Conservation (phyloP, 2,888 invertebrate species). For the Pollenia griseotomentosa region DNA sequence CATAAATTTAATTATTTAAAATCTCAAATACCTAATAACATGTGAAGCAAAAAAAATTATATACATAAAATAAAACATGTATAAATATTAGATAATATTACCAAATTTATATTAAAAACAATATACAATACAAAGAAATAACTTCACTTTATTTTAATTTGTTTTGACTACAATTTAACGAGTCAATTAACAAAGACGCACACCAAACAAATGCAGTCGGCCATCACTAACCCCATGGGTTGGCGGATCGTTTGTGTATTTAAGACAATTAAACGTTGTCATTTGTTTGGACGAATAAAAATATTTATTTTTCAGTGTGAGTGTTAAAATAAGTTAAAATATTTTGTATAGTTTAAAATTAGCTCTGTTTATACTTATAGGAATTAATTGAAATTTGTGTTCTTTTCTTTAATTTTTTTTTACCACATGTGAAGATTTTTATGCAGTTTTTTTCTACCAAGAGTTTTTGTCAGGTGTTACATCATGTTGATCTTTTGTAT, state of each 20-base stretch:
- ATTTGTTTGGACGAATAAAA: background rate
- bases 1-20: slow-evolving; percentile 6
- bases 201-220: background rate
- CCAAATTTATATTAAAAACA: background rate
- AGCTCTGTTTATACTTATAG: slow-evolving; percentile 31
- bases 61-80: slow-evolving; percentile 1
- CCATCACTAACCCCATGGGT: slow-evolving; percentile 55
- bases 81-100: background rate
- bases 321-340: slow-evolving; percentile 28
- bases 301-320: slow-evolving; percentile 3
- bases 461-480: slow-evolving; percentile 22
- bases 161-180: slow-evolving; percentile 65
- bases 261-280: slow-evolving; percentile 31
- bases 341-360: background rate
- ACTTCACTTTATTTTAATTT: slow-evolving; percentile 52
- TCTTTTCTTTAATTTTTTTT: slow-evolving; percentile 2
- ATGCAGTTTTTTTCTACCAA: slow-evolving; percentile 15
- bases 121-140: background rate
- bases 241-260: slow-evolving; percentile 16
- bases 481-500: slow-evolving; percentile 26
- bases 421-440: slow-evolving; percentile 64
- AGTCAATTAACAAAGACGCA: slow-evolving; percentile 48
- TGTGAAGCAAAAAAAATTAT: slow-evolving; percentile 29
- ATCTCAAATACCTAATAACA: background rate
- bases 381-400: background rate